These are phyloP conservation scores for Tonatia bakeri DNA, from an alignment of 2,113 vertebrate genomes.

Conservation along the genomic window DNA sequence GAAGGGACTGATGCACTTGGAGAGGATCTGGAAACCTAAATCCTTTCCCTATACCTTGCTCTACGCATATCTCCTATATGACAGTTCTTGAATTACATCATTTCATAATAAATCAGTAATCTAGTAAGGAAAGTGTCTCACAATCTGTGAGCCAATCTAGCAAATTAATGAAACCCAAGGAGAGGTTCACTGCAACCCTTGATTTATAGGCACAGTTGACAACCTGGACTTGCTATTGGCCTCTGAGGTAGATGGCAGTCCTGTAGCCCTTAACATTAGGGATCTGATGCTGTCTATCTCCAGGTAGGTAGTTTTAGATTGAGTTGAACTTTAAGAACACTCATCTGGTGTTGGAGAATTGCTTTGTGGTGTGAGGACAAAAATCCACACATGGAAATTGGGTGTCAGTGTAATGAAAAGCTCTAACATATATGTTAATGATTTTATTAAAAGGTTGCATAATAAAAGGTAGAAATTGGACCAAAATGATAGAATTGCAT, in stretches of 20 bases:
- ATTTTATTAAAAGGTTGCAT: neutral
- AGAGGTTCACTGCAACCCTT: neutral
- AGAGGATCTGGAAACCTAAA: neutral
- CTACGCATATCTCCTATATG: neutral
- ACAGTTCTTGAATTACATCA: neutral
- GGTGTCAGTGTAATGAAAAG: neutral
- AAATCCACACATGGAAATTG: neutral
- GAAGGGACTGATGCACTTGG: neutral
- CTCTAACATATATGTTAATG: neutral
- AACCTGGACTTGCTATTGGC: neutral
- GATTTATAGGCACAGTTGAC: neutral
- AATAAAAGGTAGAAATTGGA: neutral
- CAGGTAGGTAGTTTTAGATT: neutral
- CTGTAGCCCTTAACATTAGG: neutral
- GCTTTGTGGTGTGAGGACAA: neutral
- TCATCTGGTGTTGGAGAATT: neutral
- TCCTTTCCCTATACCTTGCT: neutral
- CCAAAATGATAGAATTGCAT: neutral
- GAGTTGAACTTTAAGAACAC: neutral
- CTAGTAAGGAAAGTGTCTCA: neutral
- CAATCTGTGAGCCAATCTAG: neutral
- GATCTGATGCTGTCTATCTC: neutral
- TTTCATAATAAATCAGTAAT: neutral
- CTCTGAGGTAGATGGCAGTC: neutral
- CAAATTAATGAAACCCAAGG: neutral